Evolutionary conservation across 2,888 invertebrate species (phyloP), one percentile per base, ranked within the genome.

Genomic region (Philereme transversata): DNA sequence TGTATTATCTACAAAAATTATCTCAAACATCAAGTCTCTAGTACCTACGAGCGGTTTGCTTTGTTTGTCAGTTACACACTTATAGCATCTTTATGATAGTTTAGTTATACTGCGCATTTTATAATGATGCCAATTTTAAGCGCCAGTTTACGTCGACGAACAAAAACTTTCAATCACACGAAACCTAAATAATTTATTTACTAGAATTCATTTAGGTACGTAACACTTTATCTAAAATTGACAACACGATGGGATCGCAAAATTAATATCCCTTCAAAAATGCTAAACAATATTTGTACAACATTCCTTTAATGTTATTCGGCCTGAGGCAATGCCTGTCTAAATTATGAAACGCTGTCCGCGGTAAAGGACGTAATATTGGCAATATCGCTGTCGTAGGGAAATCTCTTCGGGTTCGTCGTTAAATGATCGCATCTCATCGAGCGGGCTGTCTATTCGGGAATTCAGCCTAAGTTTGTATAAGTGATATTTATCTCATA

Each of bases 351-450:
- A 83, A 83, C 76, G 78, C 76, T 75, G 80, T 82, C 80, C 77
- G 71, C 73, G 69, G 72, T 72, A 76, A 77, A 78, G 77, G 78
- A 78, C 73, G 79, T 74, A 80, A 83, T 82, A 83, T 81, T 76
- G 79, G 71, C 81, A 83, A 87, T 86, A 87, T 86, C 80, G 75
- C 71, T 70, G 77, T 78, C 75, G 77, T 78, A 81, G 77, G 81
- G 71, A 77, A 81, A 83, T 81, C 81, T 84, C 74, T 80, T 60
- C 75, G 78, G 78, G 76, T 78, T 78, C 83, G 85, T 85, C 86
- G 85, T 85, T 82, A 87, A 89, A 88, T 88, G 83, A 88, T 88
- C 84, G 84, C 82, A 75, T 83, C 79, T 80, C 82, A 83, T 82
- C 81, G 82, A 69, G 76, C 49, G 74, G 77, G 73, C 47, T 33